A percentile compares a stretch with the other conserved stretches of the same genome.
Conservation (phyloP, 2,888 invertebrate species). For the Caenorhabditis angaria region DNA sequence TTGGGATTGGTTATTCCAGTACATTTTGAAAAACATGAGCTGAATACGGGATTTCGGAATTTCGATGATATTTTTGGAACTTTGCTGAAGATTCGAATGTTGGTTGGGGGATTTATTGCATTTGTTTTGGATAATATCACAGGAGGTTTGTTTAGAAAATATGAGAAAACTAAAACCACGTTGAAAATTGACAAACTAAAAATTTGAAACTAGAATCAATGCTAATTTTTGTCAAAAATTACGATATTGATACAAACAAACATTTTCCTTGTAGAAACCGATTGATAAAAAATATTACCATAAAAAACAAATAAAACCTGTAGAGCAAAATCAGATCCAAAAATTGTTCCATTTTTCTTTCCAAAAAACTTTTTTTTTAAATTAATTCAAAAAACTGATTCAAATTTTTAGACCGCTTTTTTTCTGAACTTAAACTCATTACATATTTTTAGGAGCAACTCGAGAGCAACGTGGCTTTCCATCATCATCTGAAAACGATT, state of each 20-base stretch:
- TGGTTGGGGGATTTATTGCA: constrained; percentile 74
- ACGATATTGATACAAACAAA: no score
- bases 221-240: no score
- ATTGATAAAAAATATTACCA: no score
- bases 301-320: no score
- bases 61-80: constrained; percentile 6
- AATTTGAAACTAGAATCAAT: no score
- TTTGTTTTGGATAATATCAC: constrained; percentile 73
- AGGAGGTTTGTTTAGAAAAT: constrained; percentile 8
- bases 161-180: neutral
- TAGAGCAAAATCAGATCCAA: neutral
- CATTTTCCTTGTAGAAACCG: no score
- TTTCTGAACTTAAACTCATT: no score
- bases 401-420: no score
- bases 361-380: neutral
- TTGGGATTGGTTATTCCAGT: constrained; percentile 57
- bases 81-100: constrained; percentile 27
- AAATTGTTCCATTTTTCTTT: neutral
- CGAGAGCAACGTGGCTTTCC: constrained; percentile 30
- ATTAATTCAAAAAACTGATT: no score
- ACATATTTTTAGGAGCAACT: constrained; percentile 16
- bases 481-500: constrained; percentile 20
- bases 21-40: constrained; percentile 47
- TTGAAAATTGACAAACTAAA: neutral
- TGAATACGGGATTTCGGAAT: constrained; percentile 35